Evolutionary conservation across 2,797 vertebrate species (phyloP).

Genomic region (Cyprinella venusta): DNA sequence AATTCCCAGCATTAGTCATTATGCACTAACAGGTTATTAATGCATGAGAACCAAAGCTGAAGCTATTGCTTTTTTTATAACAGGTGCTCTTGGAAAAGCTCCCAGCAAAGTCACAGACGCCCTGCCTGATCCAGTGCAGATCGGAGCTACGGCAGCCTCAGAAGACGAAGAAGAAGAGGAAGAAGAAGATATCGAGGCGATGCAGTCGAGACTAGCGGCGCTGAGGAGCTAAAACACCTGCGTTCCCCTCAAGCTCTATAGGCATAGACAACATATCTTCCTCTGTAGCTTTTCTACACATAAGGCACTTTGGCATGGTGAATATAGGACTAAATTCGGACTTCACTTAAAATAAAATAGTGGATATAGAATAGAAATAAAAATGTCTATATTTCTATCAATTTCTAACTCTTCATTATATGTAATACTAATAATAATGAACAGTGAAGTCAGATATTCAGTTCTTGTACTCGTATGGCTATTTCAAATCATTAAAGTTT

Average conservation of each 20-base stretch:
- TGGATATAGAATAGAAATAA: background rate
- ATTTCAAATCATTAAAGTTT: conserved; percentile 25
- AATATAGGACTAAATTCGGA: conserved; percentile 32
- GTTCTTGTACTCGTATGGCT: background rate
- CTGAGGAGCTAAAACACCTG: conserved; percentile 86
- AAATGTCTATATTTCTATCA: background rate
- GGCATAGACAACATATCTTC: conserved; percentile 45
- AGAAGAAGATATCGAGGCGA: conserved; percentile 94
- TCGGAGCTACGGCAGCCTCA: conserved; percentile 82
- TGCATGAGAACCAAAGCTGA: background rate
- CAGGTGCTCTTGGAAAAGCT: conserved; percentile 96
- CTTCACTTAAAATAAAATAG: background rate
- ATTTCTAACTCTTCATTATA: background rate
- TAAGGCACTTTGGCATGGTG: conserved; percentile 1
- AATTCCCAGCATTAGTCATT: background rate
- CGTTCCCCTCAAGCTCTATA: conserved; percentile 45
- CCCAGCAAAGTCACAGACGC: conserved; percentile 94
- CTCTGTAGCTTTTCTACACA: conserved; percentile 33
- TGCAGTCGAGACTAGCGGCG: conserved; percentile 93
- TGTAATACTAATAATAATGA: background rate
- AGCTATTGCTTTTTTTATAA: conserved; percentile 54
- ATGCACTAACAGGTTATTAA: background rate
- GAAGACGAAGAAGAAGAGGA: conserved; percentile 80
- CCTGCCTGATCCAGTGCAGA: conserved; percentile 84
- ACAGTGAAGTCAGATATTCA: conserved; percentile 9